These are phyloP conservation scores for Gisinianus flammeolus DNA, from an alignment of 2,888 invertebrate species.

Conservation along the genomic window DNA sequence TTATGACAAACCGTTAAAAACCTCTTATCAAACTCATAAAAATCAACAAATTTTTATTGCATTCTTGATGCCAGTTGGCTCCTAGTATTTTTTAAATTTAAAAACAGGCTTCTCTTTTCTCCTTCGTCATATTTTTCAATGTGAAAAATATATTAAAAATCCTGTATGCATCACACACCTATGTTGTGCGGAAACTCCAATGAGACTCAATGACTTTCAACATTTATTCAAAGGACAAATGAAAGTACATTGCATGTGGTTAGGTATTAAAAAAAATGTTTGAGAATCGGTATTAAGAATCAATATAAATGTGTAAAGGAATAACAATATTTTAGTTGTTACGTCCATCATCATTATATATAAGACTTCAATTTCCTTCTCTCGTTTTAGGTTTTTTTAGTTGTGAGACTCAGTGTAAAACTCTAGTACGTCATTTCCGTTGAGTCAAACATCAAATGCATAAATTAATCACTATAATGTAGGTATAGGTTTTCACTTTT, in stretches of 20 bases:
- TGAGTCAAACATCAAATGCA: no score
- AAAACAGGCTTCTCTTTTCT: no score
- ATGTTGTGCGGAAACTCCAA: no score
- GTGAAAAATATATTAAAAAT: no score
- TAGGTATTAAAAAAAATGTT: no score
- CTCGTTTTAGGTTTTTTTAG: neutral
- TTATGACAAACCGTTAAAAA: slow-evolving; percentile 23
- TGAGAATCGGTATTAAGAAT: neutral
- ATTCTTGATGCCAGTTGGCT: slow-evolving; percentile 13
- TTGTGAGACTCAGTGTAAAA: slow-evolving; percentile 2
- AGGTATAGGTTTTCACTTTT: no score
- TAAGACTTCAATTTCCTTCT: neutral
- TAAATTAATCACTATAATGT: no score
- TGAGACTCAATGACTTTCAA: no score
- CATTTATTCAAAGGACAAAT: no score
- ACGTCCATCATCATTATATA: neutral
- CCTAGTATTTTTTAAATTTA: neutral
- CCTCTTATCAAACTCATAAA: slow-evolving; percentile 15
- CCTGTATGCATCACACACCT: no score
- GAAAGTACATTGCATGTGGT: no score
- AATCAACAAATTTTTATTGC: slow-evolving; percentile 1
- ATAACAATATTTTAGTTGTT: neutral
- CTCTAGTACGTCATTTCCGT: neutral
- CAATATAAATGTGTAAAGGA: neutral
- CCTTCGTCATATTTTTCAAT: no score